Evolutionary conservation across 2,888 invertebrate genomes (phyloP), one percentile per base, ranked within the genome.

Genomic region (Cyclophora punctaria): DNA sequence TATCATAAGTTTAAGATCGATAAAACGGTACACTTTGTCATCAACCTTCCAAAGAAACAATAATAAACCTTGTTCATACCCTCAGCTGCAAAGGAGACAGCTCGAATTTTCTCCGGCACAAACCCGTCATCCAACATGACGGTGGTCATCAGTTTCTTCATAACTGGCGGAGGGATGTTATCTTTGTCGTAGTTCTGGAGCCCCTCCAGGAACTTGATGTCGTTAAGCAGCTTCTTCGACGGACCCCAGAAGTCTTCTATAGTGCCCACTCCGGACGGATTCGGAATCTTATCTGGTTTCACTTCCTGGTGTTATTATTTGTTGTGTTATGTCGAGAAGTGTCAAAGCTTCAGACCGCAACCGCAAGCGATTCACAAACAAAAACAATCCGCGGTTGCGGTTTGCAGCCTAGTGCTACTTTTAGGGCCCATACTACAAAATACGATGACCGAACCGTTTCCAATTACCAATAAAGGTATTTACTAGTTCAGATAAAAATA

Each of bases 221-320:
- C 98, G 55, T 96, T 95, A 2, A 98, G 88, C 20, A 97, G 78
- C 73, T 95, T 94, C 70, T 96, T 94, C 0, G 98, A 96, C 0
- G 96, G 93, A 0, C 94, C 95, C 98, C 98, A 98, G 72, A 93
- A 98, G 73, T 98, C 98, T 60, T 98, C 98, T 2, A 94, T 77
- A 57, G 94, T 93, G 3, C 96, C 96, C 5, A 95, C 92, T 1
- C 96, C 96, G 20, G 92, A 92, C 0, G 96, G 94, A 73, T 95
- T 94, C 0, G 95, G 94, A 41, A 96, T 83, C 69, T 94, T 93
- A 61, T 98, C 97, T 0, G 98, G 95, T 83, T 98, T 98, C 4
- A 96, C 89, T 59, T 95, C 96, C 91, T 93, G 34, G 34, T 33
- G 4, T 44, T 20, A 4, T 20, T 37, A 34, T 44, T 20, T 20